A percentile compares a stretch with the other conserved stretches of the same genome.
Evolutionary conservation across 2,113 vertebrate genomes (phyloP).

Genomic region (Eonycteris spelaea): DNA sequence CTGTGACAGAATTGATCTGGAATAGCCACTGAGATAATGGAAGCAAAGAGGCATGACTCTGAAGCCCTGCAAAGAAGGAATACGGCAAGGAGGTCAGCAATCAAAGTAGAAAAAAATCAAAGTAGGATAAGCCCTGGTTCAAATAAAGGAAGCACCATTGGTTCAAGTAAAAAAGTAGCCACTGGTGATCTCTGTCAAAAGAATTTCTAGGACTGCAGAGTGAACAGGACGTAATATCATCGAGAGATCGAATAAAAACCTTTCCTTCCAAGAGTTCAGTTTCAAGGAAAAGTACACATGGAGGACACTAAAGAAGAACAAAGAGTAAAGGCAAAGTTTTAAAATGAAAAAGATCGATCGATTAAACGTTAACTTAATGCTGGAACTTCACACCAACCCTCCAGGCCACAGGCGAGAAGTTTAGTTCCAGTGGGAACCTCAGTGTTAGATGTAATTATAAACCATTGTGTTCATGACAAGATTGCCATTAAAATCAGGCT

Average conservation of each 20-base stretch:
- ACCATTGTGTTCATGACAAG: not conserved
- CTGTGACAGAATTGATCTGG: not conserved
- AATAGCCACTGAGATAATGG: not conserved
- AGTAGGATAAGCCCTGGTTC: not conserved
- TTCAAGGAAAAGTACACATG: not conserved
- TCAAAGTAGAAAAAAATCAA: not conserved
- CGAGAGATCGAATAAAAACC: not conserved
- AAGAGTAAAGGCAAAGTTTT: not conserved
- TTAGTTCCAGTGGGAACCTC: not conserved
- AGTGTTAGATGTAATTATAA: not conserved
- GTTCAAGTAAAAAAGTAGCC: not conserved
- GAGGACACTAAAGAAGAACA: not conserved
- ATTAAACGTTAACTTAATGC: not conserved
- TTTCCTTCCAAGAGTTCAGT: not conserved
- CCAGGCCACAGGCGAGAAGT: not conserved
- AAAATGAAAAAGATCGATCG: not conserved
- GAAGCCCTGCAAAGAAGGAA: not conserved
- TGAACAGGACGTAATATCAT: not conserved
- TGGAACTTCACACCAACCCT: not conserved
- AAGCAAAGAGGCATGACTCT: not conserved
- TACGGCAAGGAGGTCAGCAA: too few species aligned
- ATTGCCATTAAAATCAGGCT: not conserved
- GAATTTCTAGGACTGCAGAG: not conserved
- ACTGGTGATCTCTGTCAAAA: not conserved
- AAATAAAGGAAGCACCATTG: not conserved